These are phyloP conservation scores for Drosophila tristis DNA, from an alignment of 1,140 invertebrate genomes.

Conservation along the genomic window DNA sequence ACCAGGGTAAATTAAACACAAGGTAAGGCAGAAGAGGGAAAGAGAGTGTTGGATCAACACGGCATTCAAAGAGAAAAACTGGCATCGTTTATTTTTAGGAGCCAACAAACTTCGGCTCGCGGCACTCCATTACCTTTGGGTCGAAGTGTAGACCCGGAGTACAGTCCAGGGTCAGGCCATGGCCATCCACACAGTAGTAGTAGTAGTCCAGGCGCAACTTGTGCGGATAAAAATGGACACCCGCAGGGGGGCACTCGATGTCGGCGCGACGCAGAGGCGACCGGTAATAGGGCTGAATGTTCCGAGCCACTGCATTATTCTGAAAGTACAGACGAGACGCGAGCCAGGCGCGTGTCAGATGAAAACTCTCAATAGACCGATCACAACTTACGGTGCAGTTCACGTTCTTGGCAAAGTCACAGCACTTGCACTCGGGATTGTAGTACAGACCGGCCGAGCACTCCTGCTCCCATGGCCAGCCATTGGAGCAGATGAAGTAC, in stretches of 20 bases:
- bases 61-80: background rate
- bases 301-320: slow-evolving; percentile 44
- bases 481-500: slow-evolving; percentile 71
- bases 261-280: slow-evolving; percentile 66
- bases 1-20: no score
- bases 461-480: slow-evolving; percentile 48
- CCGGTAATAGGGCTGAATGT: slow-evolving; percentile 65
- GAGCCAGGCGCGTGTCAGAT: background rate
- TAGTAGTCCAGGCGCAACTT: slow-evolving; percentile 58
- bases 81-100: slow-evolving; percentile 2
- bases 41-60: background rate
- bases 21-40: background rate
- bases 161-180: slow-evolving; percentile 68
- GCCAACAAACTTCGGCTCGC: slow-evolving; percentile 42
- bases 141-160: slow-evolving; percentile 73
- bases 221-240: slow-evolving; percentile 64
- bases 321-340: background rate
- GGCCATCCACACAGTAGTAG: slow-evolving; percentile 73
- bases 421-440: slow-evolving; percentile 54
- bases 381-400: slow-evolving; percentile 53
- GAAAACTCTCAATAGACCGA: background rate
- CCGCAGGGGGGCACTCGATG: slow-evolving; percentile 57
- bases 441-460: slow-evolving; percentile 62
- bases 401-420: slow-evolving; percentile 57
- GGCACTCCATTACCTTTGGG: slow-evolving; percentile 56